Conservation (phyloP, 2,888 invertebrate genomes). For the Smittia aterrima region DNA sequence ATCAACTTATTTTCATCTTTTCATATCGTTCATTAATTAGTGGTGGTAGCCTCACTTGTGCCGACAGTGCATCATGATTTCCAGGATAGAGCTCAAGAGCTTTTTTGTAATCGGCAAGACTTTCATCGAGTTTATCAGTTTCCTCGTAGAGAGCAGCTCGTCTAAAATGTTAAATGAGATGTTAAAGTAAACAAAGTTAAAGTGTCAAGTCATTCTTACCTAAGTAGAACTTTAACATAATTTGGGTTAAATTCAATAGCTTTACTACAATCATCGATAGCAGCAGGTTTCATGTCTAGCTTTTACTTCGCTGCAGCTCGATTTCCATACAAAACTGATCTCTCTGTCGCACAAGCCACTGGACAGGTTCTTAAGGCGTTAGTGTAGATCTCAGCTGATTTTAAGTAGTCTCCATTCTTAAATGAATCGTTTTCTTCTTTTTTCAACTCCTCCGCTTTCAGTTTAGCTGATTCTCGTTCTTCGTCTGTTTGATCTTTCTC, state of each 20-base stretch:
- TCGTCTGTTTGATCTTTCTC: conserved; percentile 67
- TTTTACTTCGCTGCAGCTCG: conserved; percentile 81
- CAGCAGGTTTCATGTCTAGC: conserved; percentile 64
- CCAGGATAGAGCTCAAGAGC: conserved; percentile 75
- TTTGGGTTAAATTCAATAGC: conserved; percentile 79
- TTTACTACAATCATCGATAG: conserved; percentile 81
- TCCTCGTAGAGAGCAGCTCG: conserved; percentile 83
- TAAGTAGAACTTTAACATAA: conserved; percentile 77
- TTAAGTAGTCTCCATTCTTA: conserved; percentile 63
- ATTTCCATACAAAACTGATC: conserved; percentile 82
- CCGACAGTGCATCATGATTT: conserved; percentile 67
- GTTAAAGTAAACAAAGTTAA: background rate
- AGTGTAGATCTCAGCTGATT: conserved; percentile 72
- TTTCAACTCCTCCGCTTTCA: conserved; percentile 68
- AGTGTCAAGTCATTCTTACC: conserved; percentile 50
- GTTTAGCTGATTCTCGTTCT: conserved; percentile 60
- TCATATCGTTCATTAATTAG: conserved; percentile 86
- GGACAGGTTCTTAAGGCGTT: conserved; percentile 77
- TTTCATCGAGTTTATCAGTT: conserved; percentile 82
- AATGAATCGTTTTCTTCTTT: conserved; percentile 74
- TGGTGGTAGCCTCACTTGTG: conserved; percentile 70
- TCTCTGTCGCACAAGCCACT: conserved; percentile 64
- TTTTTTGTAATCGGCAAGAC: conserved; percentile 81
- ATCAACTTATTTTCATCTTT: too few species aligned
- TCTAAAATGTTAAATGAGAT: conserved; percentile 54